Evolutionary conservation across 2,113 vertebrate genomes (phyloP).

Genomic region (Turnix velox): DNA sequence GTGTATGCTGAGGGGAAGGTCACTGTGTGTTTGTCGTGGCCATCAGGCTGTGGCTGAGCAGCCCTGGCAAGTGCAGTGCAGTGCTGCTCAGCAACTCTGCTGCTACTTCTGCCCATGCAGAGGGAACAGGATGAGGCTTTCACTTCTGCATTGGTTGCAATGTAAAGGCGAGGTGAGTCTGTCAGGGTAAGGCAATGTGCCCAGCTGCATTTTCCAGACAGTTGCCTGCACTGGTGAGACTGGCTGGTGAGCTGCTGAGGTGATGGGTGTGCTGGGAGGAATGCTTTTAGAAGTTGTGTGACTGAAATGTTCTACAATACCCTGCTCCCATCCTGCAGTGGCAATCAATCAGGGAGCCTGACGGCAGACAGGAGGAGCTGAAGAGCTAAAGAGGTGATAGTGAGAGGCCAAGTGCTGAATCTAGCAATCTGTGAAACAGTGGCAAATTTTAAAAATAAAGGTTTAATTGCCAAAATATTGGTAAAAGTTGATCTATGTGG

Average conservation of each 20-base stretch:
- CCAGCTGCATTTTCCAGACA: not conserved
- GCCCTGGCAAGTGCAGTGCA: no score
- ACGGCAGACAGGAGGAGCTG: not conserved
- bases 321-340: fast-evolving
- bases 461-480: not conserved
- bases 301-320: not conserved
- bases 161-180: not conserved
- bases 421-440: not conserved
- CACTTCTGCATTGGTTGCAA: not conserved
- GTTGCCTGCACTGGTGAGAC: not conserved
- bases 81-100: not conserved
- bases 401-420: not conserved
- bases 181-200: not conserved
- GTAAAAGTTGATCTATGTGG: not conserved
- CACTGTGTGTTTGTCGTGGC: not conserved
- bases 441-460: not conserved
- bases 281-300: not conserved
- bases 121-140: not conserved
- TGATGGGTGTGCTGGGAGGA: no score
- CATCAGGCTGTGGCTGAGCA: not conserved
- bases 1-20: not conserved
- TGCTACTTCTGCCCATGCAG: fast-evolving
- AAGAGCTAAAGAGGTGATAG: not conserved
- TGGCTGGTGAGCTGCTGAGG: not conserved
- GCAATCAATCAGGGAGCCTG: not conserved